phyloP scores from a whole-genome alignment of 2,797 vertebrate species.

The Dipus sagitta region DNA sequence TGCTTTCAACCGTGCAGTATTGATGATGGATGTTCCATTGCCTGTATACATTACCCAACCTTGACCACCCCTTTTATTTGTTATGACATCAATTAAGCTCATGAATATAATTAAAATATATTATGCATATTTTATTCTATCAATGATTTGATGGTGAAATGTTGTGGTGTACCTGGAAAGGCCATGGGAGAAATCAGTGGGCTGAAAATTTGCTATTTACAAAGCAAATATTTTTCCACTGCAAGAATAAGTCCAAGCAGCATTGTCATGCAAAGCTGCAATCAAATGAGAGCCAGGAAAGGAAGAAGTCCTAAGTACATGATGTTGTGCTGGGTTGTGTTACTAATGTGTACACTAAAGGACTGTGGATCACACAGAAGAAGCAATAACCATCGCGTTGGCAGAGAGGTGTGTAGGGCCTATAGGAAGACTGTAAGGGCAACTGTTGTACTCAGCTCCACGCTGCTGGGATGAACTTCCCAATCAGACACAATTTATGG shows the following conservation, averaged over 20 bases:
- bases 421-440: not conserved
- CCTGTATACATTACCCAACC: not conserved
- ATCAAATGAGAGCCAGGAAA: not conserved
- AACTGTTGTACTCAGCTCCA: not conserved
- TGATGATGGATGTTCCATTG: not conserved
- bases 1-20: not conserved
- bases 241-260: not conserved
- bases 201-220: not conserved
- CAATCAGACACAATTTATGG: too few relatives aligned
- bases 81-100: not conserved
- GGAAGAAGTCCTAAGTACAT: slow-evolving; percentile 6
- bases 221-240: not conserved
- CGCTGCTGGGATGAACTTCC: too few relatives aligned
- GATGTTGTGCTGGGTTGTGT: not conserved
- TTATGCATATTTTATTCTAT: not conserved
- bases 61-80: not conserved
- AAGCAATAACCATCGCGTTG: not conserved
- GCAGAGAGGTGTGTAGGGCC: not conserved
- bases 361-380: not conserved
- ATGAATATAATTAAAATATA: not conserved
- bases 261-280: slow-evolving; percentile 4
- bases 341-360: not conserved
- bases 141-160: not conserved
- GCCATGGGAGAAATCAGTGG: not conserved
- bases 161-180: not conserved